Evolutionary conservation across 2,797 vertebrate species (phyloP).

Genomic region (Tenualosa thibaudeaui): DNA sequence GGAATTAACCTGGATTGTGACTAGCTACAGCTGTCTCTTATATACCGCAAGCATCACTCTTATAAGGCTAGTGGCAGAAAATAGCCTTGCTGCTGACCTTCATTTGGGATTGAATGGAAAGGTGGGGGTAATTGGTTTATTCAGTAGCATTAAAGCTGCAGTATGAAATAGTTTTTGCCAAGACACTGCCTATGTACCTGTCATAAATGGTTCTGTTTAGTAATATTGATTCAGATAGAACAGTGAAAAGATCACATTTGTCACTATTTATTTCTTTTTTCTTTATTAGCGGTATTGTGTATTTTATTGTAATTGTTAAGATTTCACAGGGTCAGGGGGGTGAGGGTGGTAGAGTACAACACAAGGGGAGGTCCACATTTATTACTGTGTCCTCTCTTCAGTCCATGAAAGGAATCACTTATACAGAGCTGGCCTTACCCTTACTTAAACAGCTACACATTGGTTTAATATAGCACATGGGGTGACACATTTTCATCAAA

Average conservation of each 20-base stretch:
- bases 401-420: not conserved
- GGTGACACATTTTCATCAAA: not conserved
- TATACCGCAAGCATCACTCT: not conserved
- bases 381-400: not conserved
- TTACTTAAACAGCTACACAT: not conserved
- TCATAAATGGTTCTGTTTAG: not conserved
- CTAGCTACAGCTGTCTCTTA: not conserved
- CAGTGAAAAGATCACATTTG: not conserved
- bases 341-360: not conserved
- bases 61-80: constrained; percentile 1
- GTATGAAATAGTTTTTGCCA: not conserved
- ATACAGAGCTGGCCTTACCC: not conserved
- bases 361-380: not conserved
- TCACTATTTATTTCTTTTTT: not conserved
- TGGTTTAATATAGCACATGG: not conserved
- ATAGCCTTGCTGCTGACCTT: not conserved
- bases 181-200: not conserved
- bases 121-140: not conserved
- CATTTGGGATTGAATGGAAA: not conserved
- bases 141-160: constrained; percentile 1
- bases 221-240: not conserved
- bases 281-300: not conserved
- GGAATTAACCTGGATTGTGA: not conserved
- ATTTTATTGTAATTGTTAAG: not conserved
- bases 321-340: not conserved